These are phyloP conservation scores for Pseudomyrmex pallidus DNA, from an alignment of 1,140 invertebrate genomes.

Conservation along the genomic window DNA sequence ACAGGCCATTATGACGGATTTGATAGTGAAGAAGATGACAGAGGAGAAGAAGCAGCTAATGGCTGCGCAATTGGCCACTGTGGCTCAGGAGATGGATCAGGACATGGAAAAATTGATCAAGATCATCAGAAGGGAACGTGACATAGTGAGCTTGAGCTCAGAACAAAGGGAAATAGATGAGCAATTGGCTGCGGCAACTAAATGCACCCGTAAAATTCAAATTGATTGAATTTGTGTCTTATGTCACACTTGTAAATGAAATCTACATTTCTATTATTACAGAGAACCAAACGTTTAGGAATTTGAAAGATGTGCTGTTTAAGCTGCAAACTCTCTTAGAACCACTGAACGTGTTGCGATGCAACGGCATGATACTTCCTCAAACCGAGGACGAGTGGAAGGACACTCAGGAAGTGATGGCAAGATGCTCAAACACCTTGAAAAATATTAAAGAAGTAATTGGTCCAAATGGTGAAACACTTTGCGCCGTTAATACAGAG, in stretches of 20 bases:
- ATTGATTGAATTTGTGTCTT: not conserved
- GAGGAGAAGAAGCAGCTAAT: slow-evolving; percentile 58
- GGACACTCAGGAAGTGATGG: slow-evolving; percentile 47
- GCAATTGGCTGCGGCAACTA: slow-evolving; percentile 42
- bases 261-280: slow-evolving; percentile 13
- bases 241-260: not conserved
- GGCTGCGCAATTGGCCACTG: slow-evolving; percentile 60
- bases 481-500: slow-evolving; percentile 45
- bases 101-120: slow-evolving; percentile 64
- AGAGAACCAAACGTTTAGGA: slow-evolving; percentile 52
- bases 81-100: slow-evolving; percentile 65
- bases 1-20: slow-evolving; percentile 58
- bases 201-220: slow-evolving; percentile 61
- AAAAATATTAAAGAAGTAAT: slow-evolving; percentile 59
- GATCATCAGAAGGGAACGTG: slow-evolving; percentile 65
- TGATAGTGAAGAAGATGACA: slow-evolving; percentile 67
- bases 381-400: slow-evolving; percentile 59
- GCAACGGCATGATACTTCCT: slow-evolving; percentile 69
- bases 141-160: slow-evolving; percentile 58
- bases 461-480: slow-evolving; percentile 48
- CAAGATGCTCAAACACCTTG: slow-evolving; percentile 57
- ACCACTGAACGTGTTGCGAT: slow-evolving; percentile 67
- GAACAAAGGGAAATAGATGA: slow-evolving; percentile 42
- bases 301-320: slow-evolving; percentile 43
- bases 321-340: slow-evolving; percentile 61